Evolutionary conservation across 1,140 invertebrate genomes (phyloP).

Genomic region (Sitophilus oryzae): DNA sequence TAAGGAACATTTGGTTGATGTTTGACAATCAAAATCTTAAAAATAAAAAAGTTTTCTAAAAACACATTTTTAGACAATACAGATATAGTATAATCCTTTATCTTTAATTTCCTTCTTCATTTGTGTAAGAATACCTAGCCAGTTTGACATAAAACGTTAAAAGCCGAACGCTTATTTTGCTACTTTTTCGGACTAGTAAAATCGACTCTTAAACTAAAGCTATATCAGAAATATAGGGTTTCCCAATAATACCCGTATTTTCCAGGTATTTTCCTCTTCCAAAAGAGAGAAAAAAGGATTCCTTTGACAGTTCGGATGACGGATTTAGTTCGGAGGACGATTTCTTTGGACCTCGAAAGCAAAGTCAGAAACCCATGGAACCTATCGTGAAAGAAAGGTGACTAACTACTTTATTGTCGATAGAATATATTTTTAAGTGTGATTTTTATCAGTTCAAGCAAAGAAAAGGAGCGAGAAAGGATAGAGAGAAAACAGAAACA

Average conservation of each 20-base stretch:
- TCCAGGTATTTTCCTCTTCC: conserved; percentile 60
- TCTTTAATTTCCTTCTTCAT: too few species aligned
- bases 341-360: conserved; percentile 44
- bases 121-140: too few species aligned
- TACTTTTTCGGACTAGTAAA: too few species aligned
- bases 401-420: not conserved
- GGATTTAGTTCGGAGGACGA: conserved; percentile 60
- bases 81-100: too few species aligned
- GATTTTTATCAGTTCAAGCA: not conserved
- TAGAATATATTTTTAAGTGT: not conserved
- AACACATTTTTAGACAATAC: too few species aligned
- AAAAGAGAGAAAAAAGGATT: conserved; percentile 61
- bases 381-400: conserved; percentile 9
- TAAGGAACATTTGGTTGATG: too few species aligned
- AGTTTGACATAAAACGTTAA: too few species aligned
- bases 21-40: too few species aligned
- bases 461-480: conserved; percentile 15
- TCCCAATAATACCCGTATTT: not conserved
- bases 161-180: too few species aligned
- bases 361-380: conserved; percentile 13
- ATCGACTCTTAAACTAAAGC: not conserved
- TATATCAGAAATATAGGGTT: not conserved
- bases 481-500: conserved; percentile 43
- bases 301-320: conserved; percentile 62
- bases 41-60: too few species aligned